Evolutionary conservation across 2,113 vertebrate genomes (phyloP), one percentile per base, ranked within the genome.

Genomic region (Perca fluviatilis): DNA sequence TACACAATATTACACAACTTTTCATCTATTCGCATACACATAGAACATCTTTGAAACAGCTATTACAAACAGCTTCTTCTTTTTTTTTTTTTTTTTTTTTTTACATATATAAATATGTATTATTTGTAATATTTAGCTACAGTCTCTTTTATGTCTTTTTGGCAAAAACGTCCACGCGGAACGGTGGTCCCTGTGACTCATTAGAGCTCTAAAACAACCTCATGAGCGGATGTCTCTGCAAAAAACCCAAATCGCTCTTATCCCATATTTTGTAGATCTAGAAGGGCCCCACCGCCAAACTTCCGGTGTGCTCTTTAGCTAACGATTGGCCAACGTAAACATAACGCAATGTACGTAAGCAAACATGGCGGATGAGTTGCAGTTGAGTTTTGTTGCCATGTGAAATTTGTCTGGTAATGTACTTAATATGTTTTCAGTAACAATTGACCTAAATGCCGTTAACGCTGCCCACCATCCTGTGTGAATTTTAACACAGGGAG

Each of bases 321-420:
- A 4, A 15, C 46, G 66, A 84, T 89, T 85, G 79, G 74, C 0
- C 4, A 40, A 27, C 63, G 23, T 43, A 3, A 1, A 6, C 3
- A 0, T 2, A 5, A 57, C 85, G 87, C 61, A 16, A 73, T 12
- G 6, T 13, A 63, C 85, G 84, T 74, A 33, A 47, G 0, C 13
- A 60, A 91, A 83, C 57, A 94, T 91, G 93, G 92, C 84, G 85
- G 27, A 0, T 0, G 9, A 30, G 23, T 3, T 23, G n/a, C 36
- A 15, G 46, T 18, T 4, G 8, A 2, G 1, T 3, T 0, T 8
- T 64, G 53, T 49, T 50, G 18, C 47, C 72, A 86, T 88, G 86
- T 82, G 79, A 89, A 83, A 9, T 33, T 46, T 15, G 1, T 19
- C 13, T 7, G 76, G 68, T 85, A 69, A 66, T 19, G n/a, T n/a